Base-by-base conservation (phyloP, 2,797 vertebrate species). In the Danio choprae region DNA sequence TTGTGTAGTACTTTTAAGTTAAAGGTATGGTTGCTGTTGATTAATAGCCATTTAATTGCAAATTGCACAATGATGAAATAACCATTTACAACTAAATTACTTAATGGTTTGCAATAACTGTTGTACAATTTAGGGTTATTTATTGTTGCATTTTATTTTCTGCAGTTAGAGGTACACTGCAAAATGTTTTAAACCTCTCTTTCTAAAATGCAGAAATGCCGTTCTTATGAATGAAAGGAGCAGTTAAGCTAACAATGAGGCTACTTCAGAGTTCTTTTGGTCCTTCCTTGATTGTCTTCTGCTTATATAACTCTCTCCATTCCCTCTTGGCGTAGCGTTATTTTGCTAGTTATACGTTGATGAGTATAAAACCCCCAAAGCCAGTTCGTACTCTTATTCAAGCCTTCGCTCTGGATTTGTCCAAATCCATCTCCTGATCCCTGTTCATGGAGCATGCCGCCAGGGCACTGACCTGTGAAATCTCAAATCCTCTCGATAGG, bases 371-470 rank as follows among this genome's bases (percentile, higher is more conserved):
- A 86, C 77, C 75, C 82, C 9, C 85, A 84, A 81, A 89, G 82
- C 77, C 81, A 86, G 71, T 41, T 58, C 74, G 53, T 81, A 81
- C 76, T 64, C 74, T 75, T 86, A 81, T 87, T 86, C 69, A 84
- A 86, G 84, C 85, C 83, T 86, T 87, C 79, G 70, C 81, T 79
- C 82, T 72, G 87, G 84, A 87, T 91, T 93, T 91, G 88, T 90
- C 89, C 89, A 92, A 94, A 93, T 93, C 91, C 90, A 67, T 79
- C 68, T 77, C 77, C 83, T 93, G 91, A 93, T 93, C 92, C 91
- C 86, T 73, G 82, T 85, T 88, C 83, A 80, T 62, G 85, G 87
- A 85, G 87, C 90, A 92, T 93, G 88, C 90, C 91, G 41, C 84
- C 50, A 67, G 86, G 87, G 87, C 88, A 89, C 83, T 93, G 92